phyloP scores from a whole-genome alignment of 1,140 invertebrate species.

The Drosophila persimilis region DNA sequence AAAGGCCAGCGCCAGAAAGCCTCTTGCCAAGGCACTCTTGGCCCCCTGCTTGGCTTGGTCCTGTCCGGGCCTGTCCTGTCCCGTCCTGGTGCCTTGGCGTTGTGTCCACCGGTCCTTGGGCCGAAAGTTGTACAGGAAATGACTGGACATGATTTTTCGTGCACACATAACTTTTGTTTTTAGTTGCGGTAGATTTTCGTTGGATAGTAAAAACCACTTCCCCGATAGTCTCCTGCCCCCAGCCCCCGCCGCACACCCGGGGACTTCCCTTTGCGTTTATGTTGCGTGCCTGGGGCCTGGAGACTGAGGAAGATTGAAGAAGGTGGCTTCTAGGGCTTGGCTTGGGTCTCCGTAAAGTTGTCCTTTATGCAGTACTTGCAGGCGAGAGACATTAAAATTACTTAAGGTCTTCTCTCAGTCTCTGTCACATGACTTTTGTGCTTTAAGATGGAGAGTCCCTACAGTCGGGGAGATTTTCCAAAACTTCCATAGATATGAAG shows the following conservation, averaged over 20 bases:
- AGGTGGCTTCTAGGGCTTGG: background rate
- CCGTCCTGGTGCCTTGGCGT: conserved; percentile 7
- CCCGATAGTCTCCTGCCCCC: conserved; percentile 23
- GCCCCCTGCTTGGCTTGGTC: background rate
- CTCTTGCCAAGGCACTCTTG: conserved; percentile 7
- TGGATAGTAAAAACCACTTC: conserved; percentile 52
- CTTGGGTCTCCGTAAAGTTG: too few species aligned
- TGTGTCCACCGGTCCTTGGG: conserved; percentile 24
- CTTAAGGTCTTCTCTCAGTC: background rate
- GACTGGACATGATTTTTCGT: conserved; percentile 72
- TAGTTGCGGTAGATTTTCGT: conserved; percentile 57
- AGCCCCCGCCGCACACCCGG: background rate
- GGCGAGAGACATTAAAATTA: conserved; percentile 50
- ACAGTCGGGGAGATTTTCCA: too few species aligned
- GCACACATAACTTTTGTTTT: conserved; percentile 72
- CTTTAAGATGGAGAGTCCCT: too few species aligned
- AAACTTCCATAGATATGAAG: too few species aligned
- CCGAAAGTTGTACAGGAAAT: conserved; percentile 73
- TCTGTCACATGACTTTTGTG: conserved; percentile 15
- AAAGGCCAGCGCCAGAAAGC: conserved; percentile 52
- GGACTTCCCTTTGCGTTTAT: conserved; percentile 11
- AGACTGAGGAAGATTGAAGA: background rate
- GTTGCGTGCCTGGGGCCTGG: conserved; percentile 32
- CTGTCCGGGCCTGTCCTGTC: background rate
- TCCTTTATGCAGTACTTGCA: conserved; percentile 42